A percentile compares a stretch with the other conserved stretches of the same genome.
phyloP scores from a whole-genome alignment of 2,113 vertebrate genomes.

The Penelope pileata region DNA sequence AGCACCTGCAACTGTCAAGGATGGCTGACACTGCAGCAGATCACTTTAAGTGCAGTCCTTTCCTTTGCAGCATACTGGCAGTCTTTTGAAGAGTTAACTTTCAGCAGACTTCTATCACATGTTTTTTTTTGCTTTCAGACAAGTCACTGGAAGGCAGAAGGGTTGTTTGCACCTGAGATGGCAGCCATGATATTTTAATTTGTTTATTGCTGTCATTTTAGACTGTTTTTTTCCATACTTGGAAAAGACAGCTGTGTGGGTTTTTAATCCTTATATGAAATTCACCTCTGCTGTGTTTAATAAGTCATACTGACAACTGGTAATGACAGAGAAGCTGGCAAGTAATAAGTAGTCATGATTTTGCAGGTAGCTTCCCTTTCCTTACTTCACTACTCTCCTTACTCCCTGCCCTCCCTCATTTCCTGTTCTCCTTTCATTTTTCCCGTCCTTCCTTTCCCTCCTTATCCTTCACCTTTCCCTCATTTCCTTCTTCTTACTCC shows the following conservation, averaged over 20 bases:
- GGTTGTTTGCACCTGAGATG: not conserved
- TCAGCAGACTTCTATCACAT: not conserved
- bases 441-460: not conserved
- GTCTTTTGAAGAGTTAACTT: not conserved
- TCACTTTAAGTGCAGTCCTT: not conserved
- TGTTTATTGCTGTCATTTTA: slow-evolving; percentile 4
- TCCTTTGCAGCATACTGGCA: not conserved
- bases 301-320: not conserved
- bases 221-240: not conserved
- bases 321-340: not conserved
- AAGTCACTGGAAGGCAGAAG: not conserved
- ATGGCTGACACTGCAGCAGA: not conserved
- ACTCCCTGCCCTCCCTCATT: not conserved
- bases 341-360: not conserved
- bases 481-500: not conserved
- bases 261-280: not conserved
- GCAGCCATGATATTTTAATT: slow-evolving; percentile 6
- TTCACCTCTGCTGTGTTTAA: not conserved
- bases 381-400: not conserved
- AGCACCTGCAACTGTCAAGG: not conserved
- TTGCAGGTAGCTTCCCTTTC: not conserved
- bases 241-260: not conserved
- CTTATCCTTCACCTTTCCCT: not conserved
- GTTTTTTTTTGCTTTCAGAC: not conserved
- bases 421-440: not conserved